phyloP scores from a whole-genome alignment of 1,140 invertebrate genomes.

The Telenomus remus region DNA sequence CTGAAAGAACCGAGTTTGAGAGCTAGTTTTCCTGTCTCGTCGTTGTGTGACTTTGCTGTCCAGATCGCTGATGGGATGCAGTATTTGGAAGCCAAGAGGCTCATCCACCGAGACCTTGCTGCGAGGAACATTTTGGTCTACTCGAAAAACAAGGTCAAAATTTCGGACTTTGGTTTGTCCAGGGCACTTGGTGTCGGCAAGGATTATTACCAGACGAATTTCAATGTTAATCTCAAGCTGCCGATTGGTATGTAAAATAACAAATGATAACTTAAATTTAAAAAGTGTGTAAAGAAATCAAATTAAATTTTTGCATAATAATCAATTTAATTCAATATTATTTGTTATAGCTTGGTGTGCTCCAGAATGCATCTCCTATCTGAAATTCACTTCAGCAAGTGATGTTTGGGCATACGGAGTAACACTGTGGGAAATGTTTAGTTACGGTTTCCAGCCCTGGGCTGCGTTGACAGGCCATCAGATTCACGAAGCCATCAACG shows the following conservation, averaged over 20 bases:
- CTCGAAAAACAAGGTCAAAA: constrained; percentile 97
- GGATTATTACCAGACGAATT: constrained; percentile 99
- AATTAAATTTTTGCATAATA: no score
- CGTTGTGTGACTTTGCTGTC: constrained; percentile 92
- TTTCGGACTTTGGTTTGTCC: constrained; percentile 97
- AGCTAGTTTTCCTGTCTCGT: constrained; percentile 91
- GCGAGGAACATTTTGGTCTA: constrained; percentile 97
- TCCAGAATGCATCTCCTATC: constrained; percentile 97
- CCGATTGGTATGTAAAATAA: constrained; percentile 82
- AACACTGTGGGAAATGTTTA: constrained; percentile 99
- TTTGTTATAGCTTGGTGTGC: constrained; percentile 89
- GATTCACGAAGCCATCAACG: constrained; percentile 96
- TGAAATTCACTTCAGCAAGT: constrained; percentile 95
- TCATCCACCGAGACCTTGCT: constrained; percentile 96
- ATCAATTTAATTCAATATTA: background rate
- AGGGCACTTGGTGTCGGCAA: constrained; percentile 97
- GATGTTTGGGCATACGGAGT: constrained; percentile 98
- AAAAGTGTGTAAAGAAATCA: no score
- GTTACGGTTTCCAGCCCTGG: constrained; percentile 98
- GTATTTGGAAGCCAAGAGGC: constrained; percentile 93
- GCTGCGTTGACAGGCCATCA: constrained; percentile 95
- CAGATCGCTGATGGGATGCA: constrained; percentile 98
- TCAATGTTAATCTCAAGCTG: constrained; percentile 97
- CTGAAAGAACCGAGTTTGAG: constrained; percentile 93
- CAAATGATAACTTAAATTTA: background rate